These are phyloP conservation scores for Crepidodera aurea DNA, from an alignment of 2,888 invertebrate species.

Conservation along the genomic window DNA sequence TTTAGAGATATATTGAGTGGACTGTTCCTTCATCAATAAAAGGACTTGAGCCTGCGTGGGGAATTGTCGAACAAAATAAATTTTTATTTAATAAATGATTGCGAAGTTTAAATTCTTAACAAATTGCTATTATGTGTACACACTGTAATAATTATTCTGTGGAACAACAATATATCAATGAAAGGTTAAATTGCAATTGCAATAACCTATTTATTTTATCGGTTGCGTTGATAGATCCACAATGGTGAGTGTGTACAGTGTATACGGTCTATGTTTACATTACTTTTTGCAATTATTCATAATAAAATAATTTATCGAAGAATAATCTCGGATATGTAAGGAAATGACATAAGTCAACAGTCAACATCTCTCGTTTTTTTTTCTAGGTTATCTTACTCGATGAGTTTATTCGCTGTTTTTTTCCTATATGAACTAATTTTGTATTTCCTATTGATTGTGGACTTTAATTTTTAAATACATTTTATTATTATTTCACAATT, in stretches of 20 bases:
- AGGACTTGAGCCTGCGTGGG: too few relatives aligned
- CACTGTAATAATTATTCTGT: not conserved
- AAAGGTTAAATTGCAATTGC: conserved; percentile 24
- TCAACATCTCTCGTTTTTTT: conserved; percentile 23
- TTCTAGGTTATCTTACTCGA: conserved; percentile 29
- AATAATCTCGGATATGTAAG: conserved; percentile 22
- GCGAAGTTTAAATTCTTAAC: not conserved
- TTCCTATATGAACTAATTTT: conserved; percentile 1
- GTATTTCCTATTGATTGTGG: conserved; percentile 4
- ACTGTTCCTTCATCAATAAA: too few relatives aligned
- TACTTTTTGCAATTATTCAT: conserved; percentile 22
- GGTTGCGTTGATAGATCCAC: conserved; percentile 15
- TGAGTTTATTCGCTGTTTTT: conserved; percentile 8
- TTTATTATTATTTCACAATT: too few relatives aligned
- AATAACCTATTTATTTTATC: conserved; percentile 27
- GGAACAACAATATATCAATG: conserved; percentile 10
- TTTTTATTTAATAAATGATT: too few relatives aligned
- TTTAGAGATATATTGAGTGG: too few relatives aligned
- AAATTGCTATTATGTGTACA: not conserved
- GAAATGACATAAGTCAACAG: conserved; percentile 36
- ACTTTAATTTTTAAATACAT: not conserved
- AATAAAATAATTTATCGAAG: conserved; percentile 7
- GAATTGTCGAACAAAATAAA: too few relatives aligned
- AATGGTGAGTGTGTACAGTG: conserved; percentile 4
- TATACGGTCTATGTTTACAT: conserved; percentile 22